phyloP scores from a whole-genome alignment of 2,113 vertebrate genomes.

The Poicephalus gulielmi region DNA sequence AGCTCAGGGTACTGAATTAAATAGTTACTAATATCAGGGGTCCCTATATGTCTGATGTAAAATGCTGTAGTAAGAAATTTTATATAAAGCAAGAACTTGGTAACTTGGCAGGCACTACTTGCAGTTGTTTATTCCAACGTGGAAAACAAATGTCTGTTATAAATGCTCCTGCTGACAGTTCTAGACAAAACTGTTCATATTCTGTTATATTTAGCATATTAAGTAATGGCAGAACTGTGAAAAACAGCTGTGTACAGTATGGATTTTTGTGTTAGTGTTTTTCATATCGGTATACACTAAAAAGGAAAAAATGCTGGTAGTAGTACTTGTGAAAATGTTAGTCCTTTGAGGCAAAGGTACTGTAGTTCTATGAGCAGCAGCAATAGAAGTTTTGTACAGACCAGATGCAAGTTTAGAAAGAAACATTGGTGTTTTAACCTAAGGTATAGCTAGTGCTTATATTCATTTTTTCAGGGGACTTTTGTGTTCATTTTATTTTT shows the following conservation, averaged over 20 bases:
- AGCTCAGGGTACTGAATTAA: background rate
- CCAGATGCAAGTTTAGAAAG: background rate
- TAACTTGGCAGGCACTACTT: background rate
- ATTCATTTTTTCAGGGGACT: background rate
- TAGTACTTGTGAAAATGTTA: background rate
- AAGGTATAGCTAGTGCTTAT: background rate
- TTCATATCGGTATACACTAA: background rate
- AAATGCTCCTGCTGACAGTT: background rate
- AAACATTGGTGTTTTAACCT: background rate
- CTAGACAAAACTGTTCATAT: background rate
- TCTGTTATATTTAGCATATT: background rate
- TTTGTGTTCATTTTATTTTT: background rate
- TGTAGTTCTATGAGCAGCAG: background rate
- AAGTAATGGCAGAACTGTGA: background rate
- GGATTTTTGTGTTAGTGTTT: background rate
- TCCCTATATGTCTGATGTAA: background rate
- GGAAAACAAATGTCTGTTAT: background rate
- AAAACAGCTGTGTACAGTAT: background rate
- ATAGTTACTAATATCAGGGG: background rate
- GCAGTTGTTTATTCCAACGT: background rate
- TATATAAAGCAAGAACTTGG: background rate
- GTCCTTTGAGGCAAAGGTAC: background rate
- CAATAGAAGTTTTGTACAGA: background rate
- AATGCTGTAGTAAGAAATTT: background rate
- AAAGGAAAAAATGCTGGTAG: background rate